Evolutionary conservation across 2,797 vertebrate species (phyloP).

Genomic region (Aotus griseimembra): DNA sequence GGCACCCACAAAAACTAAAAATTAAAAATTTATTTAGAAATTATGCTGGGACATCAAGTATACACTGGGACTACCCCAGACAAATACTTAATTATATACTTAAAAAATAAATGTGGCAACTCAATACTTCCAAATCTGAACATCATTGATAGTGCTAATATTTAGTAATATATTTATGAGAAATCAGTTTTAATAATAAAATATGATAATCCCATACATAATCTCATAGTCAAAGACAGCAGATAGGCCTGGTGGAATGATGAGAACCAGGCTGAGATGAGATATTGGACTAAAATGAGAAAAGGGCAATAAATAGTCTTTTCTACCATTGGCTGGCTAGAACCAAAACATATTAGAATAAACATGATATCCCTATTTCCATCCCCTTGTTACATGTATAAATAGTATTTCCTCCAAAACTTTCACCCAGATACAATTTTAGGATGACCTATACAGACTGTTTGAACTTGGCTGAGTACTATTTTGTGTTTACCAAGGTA

Average conservation of each 20-base stretch:
- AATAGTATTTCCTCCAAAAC: neutral
- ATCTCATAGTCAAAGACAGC: neutral
- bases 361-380: neutral
- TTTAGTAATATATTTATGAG: neutral
- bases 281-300: neutral
- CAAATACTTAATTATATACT: neutral
- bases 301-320: neutral
- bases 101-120: neutral
- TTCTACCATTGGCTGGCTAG: neutral
- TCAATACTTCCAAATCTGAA: neutral
- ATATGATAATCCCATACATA: neutral
- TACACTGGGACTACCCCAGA: neutral
- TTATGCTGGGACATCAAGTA: neutral
- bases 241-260: neutral
- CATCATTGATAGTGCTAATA: neutral
- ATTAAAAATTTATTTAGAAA: neutral
- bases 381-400: neutral
- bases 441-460: neutral
- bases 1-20: neutral
- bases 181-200: neutral
- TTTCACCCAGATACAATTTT: neutral
- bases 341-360: neutral
- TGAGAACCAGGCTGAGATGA: neutral
- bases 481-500: neutral
- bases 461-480: neutral